Evolutionary conservation across 30 jellyfish, hydroid and myxozoan species (phyloP).

Genomic region (Mastigias papua): DNA sequence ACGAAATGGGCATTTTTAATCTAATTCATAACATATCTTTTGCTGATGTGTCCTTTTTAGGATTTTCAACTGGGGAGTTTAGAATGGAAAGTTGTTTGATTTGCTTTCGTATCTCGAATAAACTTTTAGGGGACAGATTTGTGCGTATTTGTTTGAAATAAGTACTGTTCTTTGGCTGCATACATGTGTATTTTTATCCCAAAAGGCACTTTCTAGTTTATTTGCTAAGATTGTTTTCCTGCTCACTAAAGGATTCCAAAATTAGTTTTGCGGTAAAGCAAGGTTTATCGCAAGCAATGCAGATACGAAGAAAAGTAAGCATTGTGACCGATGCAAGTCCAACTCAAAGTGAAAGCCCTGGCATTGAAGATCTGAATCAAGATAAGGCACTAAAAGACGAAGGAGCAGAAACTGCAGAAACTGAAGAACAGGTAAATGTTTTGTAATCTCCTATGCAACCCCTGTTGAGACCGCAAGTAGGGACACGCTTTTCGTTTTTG

Average conservation of each 20-base stretch:
- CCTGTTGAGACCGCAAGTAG: too few species aligned
- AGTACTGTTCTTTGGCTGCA: too few species aligned
- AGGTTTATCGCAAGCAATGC: slow-evolving; percentile 91
- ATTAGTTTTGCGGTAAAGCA: slow-evolving; percentile 94
- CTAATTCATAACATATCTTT: too few species aligned
- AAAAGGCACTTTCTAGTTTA: neutral
- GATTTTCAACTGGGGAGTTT: too few species aligned
- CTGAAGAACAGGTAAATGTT: slow-evolving; percentile 13
- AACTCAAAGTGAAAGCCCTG: slow-evolving; percentile 60
- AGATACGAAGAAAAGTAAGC: slow-evolving; percentile 51
- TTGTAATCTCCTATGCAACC: neutral
- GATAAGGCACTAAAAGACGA: slow-evolving; percentile 12
- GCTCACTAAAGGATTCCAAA: slow-evolving; percentile 71
- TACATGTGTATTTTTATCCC: too few species aligned
- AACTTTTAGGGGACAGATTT: too few species aligned
- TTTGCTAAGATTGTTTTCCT: neutral
- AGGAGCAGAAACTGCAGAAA: neutral
- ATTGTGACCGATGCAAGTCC: slow-evolving; percentile 65
- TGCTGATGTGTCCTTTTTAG: too few species aligned
- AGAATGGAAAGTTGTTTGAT: too few species aligned
- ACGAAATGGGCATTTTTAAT: too few species aligned
- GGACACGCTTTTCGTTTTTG: too few species aligned
- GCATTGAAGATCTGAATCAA: slow-evolving; percentile 31
- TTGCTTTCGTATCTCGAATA: too few species aligned
- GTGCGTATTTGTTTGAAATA: too few species aligned